phyloP scores from a whole-genome alignment of 2,797 vertebrate genomes.

The Anableps anableps region DNA sequence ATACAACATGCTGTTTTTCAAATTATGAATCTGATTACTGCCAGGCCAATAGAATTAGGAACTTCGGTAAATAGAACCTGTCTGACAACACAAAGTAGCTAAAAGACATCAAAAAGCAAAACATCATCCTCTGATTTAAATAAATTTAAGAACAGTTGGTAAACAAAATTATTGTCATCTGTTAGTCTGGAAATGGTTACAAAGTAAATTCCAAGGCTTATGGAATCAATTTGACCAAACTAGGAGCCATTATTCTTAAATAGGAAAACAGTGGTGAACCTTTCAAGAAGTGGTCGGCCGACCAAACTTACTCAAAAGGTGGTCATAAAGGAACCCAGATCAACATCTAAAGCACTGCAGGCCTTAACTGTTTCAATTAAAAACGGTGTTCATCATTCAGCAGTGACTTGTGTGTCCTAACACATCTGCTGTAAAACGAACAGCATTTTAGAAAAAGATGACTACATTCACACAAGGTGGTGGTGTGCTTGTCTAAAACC shows the following conservation, averaged over 20 bases:
- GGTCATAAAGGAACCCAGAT: neutral
- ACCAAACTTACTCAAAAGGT: neutral
- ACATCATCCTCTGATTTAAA: too few species aligned
- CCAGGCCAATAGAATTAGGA: too few species aligned
- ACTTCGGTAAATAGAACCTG: neutral
- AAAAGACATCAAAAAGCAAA: neutral
- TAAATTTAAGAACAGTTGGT: too few species aligned
- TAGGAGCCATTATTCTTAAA: too few species aligned
- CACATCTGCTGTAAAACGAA: neutral
- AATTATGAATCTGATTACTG: too few species aligned
- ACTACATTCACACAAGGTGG: neutral
- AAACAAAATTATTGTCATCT: too few species aligned
- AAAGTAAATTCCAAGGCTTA: too few species aligned
- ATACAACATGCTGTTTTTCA: too few species aligned
- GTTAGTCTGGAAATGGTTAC: too few species aligned
- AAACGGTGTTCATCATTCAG: neutral
- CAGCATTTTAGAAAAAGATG: neutral
- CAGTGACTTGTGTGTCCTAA: neutral
- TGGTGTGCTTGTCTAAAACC: neutral
- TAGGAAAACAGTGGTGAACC: too few species aligned
- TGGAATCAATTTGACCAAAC: too few species aligned
- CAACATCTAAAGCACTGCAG: neutral
- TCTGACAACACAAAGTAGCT: neutral
- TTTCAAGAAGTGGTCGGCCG: too few species aligned
- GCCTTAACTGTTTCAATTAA: neutral